Conservation (phyloP, 2,888 invertebrate genomes). For the Diachrysia chrysitis region DNA sequence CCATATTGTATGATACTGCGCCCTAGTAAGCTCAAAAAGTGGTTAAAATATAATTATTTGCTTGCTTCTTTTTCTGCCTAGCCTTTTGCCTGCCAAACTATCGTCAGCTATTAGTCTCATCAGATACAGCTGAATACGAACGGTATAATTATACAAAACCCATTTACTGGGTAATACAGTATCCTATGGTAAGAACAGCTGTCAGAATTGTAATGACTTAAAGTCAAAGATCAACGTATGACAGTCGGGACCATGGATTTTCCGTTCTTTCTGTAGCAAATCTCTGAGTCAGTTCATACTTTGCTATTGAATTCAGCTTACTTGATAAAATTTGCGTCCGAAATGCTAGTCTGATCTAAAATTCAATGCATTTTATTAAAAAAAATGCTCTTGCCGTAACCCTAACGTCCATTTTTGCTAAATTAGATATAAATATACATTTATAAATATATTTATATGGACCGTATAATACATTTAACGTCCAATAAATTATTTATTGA, state of each 20-base stretch:
- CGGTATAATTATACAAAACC: not conserved
- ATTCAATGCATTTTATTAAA: conserved; percentile 34
- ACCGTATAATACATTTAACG: conserved; percentile 47
- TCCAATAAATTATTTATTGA: conserved; percentile 36
- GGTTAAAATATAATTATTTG: no score
- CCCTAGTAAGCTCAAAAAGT: no score
- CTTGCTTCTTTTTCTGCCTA: no score
- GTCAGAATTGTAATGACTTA: not conserved
- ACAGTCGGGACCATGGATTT: not conserved
- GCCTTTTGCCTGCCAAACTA: no score
- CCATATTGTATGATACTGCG: no score
- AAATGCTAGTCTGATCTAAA: conserved; percentile 8
- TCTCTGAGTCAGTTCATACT: not conserved
- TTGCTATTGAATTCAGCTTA: conserved; percentile 6
- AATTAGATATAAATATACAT: conserved; percentile 56
- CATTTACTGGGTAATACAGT: not conserved
- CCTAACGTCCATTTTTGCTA: conserved; percentile 72
- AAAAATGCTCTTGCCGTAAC: conserved; percentile 61
- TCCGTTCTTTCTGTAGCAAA: not conserved
- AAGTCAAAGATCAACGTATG: not conserved
- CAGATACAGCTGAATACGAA: no score
- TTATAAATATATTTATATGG: conserved; percentile 56
- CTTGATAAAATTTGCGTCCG: conserved; percentile 17
- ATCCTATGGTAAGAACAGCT: not conserved
- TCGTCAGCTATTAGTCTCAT: no score